These are phyloP conservation scores for Anguilla obscura DNA, from an alignment of 2,797 vertebrate genomes.

Conservation along the genomic window DNA sequence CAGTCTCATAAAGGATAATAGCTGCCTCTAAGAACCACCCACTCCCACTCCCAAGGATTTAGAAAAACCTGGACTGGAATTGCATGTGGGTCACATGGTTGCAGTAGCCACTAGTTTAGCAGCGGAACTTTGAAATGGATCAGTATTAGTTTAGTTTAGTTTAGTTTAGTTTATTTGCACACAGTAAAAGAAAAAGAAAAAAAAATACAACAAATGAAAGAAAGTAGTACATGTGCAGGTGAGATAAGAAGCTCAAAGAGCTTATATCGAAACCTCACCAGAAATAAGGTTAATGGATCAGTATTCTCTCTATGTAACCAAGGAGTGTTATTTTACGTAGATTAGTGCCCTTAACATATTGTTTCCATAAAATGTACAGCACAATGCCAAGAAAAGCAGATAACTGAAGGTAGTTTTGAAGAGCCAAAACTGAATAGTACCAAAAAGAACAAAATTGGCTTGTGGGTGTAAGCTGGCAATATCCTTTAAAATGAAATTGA, in stretches of 20 bases:
- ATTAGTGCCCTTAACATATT: not conserved
- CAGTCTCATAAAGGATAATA: not conserved
- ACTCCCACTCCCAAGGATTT: not conserved
- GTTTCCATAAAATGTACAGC: not conserved
- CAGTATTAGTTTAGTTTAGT: not conserved
- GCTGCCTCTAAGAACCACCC: not conserved
- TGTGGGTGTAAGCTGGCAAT: not conserved
- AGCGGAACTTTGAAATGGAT: not conserved
- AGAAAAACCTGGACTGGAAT: not conserved
- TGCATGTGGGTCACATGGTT: not conserved
- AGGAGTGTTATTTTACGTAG: not conserved
- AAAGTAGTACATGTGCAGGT: too few species aligned
- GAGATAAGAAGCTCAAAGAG: too few species aligned
- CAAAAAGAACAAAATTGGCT: not conserved
- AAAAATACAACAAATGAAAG: too few species aligned
- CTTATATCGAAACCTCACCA: too few species aligned
- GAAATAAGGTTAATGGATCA: not conserved
- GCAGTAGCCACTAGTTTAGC: not conserved
- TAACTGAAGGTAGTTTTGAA: not conserved
- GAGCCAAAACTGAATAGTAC: not conserved
- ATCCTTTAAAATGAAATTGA: not conserved
- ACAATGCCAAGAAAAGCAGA: not conserved
- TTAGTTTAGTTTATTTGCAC: too few species aligned
- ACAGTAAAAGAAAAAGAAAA: too few species aligned
- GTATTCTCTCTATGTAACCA: not conserved